phyloP scores from a whole-genome alignment of 2,113 vertebrate species.

The Phylloscopus trochiloides region DNA sequence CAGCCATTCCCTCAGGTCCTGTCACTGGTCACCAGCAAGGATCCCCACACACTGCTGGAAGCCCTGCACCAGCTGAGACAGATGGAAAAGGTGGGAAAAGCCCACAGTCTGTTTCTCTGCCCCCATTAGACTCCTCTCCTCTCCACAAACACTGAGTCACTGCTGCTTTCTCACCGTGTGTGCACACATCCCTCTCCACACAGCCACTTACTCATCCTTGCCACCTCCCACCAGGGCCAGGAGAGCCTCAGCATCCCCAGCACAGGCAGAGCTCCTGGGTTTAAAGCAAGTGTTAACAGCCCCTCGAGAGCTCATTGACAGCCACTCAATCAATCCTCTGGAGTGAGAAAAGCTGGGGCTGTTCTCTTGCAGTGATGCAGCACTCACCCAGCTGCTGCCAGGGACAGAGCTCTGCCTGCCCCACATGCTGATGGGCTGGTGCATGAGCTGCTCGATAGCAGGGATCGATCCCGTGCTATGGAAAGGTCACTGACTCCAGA shows the following conservation, averaged over 20 bases:
- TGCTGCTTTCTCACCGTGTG: not conserved
- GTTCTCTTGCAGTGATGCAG: not conserved
- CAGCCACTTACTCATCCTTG: constrained; percentile 4
- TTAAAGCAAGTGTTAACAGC: constrained; percentile 1
- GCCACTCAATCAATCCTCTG: not conserved
- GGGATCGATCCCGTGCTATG: not conserved
- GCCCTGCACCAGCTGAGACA: not conserved
- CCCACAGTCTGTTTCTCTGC: not conserved
- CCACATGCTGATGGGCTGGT: constrained; percentile 13
- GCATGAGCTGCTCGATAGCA: not conserved
- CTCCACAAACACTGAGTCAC: constrained; percentile 31
- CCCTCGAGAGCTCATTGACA: constrained; percentile 19
- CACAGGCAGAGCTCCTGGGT: not conserved
- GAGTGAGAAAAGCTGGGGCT: not conserved
- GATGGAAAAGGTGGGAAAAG: not conserved
- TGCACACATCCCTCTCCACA: not conserved
- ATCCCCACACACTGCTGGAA: not conserved
- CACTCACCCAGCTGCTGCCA: not conserved
- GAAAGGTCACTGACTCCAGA: constrained; percentile 29
- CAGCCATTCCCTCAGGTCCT: not conserved
- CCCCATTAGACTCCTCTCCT: not conserved
- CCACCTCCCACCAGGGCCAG: not conserved
- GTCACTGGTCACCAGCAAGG: not conserved
- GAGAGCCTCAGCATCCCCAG: not conserved
- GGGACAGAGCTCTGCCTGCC: not conserved